Base-by-base conservation (phyloP, 2,113 vertebrate species). In the Oryzias curvinotus region DNA sequence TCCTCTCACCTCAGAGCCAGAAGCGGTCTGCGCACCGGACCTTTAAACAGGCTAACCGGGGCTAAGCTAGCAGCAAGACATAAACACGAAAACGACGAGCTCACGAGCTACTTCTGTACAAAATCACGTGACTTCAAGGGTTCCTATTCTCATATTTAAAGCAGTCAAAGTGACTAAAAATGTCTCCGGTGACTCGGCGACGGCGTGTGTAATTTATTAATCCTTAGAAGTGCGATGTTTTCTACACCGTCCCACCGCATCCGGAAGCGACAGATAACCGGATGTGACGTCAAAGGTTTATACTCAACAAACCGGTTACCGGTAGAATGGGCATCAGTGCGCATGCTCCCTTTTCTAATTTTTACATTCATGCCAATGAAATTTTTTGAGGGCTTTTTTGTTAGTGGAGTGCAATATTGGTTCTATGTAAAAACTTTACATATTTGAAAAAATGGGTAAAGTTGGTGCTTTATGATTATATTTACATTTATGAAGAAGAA, bases 191-290 rank as follows among this genome's bases (percentile, higher is more conserved):
- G 51, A 41, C 52, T 62, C 78, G 14, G 21, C 15, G 51, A 48
- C 48, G 14, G 2, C 51, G 77, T 64, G 63, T 54, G 48, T 21
- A 66, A 70, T 85, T 78, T 78, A 78, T 79, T 62, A 63, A 81
- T 80, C 73, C 78, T 57, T 71, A 61, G 62, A 60, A 68, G 67
- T 77, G 69, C 72, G 51, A 67, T 80, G 65, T 87, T 84, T 84
- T 77, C 83, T 78, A 67, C 5, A 52, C 81, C 4, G 71, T 68
- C 74, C 71, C 71, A 74, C 83, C 80, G 81, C 82, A 83, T 71
- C 87, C 87, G 90, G 90, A 88, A 90, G 65, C 76, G 78, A 78
- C 84, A 85, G 71, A 53, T 78, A 74, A 71, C 71, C 60, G 85
- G 86, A 88, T 23, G 55, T 89, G 78, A 87, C 80, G 84, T 61